Percentiles rank a stretch among this genome's conserved stretches.
Conservation (phyloP, 1,140 invertebrate genomes). For the Ostrea denselamellosa region DNA sequence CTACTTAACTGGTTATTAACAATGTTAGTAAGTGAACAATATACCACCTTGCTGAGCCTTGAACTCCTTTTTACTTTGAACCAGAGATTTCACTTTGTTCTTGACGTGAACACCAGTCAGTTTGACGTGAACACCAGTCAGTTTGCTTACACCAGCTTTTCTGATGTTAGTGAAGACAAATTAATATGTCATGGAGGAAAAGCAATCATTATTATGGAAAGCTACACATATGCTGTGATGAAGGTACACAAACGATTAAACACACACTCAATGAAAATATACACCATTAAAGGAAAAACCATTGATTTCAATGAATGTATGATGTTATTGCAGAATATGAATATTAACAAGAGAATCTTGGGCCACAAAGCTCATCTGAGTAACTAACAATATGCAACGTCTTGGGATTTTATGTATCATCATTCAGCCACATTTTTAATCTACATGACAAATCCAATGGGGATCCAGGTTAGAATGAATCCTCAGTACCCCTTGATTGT, state of each 20-base stretch:
- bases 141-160: slow-evolving; percentile 12
- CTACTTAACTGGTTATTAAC: not conserved
- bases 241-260: not conserved
- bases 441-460: too few species aligned
- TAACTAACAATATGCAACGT: too few species aligned
- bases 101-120: not conserved
- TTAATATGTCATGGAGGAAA: not conserved
- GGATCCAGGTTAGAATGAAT: too few species aligned
- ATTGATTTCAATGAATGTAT: too few species aligned
- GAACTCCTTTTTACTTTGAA: slow-evolving; percentile 5
- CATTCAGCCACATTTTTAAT: too few species aligned
- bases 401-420: too few species aligned
- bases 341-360: too few species aligned
- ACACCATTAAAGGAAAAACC: not conserved
- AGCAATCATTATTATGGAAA: not conserved
- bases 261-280: not conserved
- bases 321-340: too few species aligned
- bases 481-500: too few species aligned
- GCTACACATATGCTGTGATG: not conserved
- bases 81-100: not conserved
- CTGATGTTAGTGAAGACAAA: slow-evolving; percentile 22
- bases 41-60: slow-evolving; percentile 34
- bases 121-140: slow-evolving; percentile 8
- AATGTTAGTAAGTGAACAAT: not conserved
- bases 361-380: too few species aligned